Evolutionary conservation across 2,888 invertebrate genomes (phyloP).

Genomic region (Sialis fuliginosa): DNA sequence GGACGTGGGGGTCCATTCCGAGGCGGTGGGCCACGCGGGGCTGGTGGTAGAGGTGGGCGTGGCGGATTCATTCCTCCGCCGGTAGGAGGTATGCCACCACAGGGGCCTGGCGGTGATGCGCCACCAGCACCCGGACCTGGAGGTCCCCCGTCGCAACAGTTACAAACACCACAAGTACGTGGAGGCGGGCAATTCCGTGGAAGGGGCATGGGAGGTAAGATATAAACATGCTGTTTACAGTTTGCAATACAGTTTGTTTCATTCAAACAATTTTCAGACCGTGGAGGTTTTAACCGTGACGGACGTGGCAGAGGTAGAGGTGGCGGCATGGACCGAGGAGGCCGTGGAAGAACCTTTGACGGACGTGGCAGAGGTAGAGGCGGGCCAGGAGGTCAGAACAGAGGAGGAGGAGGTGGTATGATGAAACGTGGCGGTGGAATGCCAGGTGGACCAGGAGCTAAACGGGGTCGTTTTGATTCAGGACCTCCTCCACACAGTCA

Average conservation of each 20-base stretch:
- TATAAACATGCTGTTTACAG: no score
- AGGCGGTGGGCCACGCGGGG: slow-evolving; percentile 12
- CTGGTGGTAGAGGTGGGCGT: slow-evolving; percentile 11
- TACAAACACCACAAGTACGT: not conserved
- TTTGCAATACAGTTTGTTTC: no score
- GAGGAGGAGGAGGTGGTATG: slow-evolving; percentile 11
- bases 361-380: slow-evolving; percentile 4
- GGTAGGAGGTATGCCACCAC: slow-evolving; percentile 6
- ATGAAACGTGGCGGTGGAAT: slow-evolving; percentile 12
- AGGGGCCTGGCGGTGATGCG: slow-evolving; percentile 8
- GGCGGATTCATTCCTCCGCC: slow-evolving; percentile 8
- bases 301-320: slow-evolving; percentile 3
- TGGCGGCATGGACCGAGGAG: not conserved
- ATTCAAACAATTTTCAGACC: not conserved
- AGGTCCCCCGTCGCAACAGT: not conserved
- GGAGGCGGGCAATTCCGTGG: slow-evolving; percentile 12
- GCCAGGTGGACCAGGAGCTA: slow-evolving; percentile 14
- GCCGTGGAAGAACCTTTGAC: slow-evolving; percentile 1
- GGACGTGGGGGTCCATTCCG: slow-evolving; percentile 12
- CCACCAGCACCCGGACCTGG: slow-evolving; percentile 4
- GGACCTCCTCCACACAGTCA: not conserved
- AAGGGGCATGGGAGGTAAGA: slow-evolving; percentile 7
- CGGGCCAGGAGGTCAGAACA: slow-evolving; percentile 6
- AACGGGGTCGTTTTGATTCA: slow-evolving; percentile 5
- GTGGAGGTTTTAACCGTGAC: slow-evolving; percentile 7